Percentiles rank a stretch among this genome's conserved stretches.
Conservation (phyloP, 1,140 invertebrate genomes). For the Idris sp. region DNA sequence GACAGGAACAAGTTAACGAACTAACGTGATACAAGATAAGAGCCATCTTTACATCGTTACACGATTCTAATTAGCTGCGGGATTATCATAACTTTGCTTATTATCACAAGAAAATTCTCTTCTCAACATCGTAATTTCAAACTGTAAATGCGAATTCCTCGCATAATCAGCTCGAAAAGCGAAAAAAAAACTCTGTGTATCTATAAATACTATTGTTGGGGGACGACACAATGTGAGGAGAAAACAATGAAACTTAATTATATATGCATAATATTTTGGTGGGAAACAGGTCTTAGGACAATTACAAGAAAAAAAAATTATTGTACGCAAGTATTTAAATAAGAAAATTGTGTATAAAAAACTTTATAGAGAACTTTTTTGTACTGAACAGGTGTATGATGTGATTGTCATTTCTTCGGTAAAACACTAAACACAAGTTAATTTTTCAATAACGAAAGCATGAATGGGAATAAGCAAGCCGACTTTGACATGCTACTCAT, state of each 20-base stretch:
- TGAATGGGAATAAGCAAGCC: neutral
- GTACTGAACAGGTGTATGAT: too few species aligned
- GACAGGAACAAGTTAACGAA: slow-evolving; percentile 53
- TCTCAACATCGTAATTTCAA: neutral
- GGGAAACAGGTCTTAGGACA: slow-evolving; percentile 16
- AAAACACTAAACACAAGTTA: too few species aligned
- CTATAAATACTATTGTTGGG: slow-evolving; percentile 23
- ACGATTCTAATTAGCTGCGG: slow-evolving; percentile 45
- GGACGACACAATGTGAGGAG: neutral
- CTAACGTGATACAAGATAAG: slow-evolving; percentile 49
- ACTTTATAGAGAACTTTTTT: too few species aligned
- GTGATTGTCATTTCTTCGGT: too few species aligned
- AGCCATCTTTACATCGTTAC: slow-evolving; percentile 38
- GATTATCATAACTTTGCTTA: slow-evolving; percentile 39
- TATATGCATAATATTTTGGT: slow-evolving; percentile 17
- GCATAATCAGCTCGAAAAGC: slow-evolving; percentile 19
- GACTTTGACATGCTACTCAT: slow-evolving; percentile 20
- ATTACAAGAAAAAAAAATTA: slow-evolving; percentile 10
- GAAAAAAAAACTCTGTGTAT: neutral
- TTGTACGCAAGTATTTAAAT: too few species aligned
- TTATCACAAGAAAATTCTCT: slow-evolving; percentile 21
- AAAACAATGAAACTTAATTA: slow-evolving; percentile 11
- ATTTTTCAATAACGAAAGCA: too few species aligned
- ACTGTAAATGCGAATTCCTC: slow-evolving; percentile 14
- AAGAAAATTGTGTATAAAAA: too few species aligned